Conservation (phyloP, 2,113 vertebrate genomes). For the Mohoua ochrocephala region DNA sequence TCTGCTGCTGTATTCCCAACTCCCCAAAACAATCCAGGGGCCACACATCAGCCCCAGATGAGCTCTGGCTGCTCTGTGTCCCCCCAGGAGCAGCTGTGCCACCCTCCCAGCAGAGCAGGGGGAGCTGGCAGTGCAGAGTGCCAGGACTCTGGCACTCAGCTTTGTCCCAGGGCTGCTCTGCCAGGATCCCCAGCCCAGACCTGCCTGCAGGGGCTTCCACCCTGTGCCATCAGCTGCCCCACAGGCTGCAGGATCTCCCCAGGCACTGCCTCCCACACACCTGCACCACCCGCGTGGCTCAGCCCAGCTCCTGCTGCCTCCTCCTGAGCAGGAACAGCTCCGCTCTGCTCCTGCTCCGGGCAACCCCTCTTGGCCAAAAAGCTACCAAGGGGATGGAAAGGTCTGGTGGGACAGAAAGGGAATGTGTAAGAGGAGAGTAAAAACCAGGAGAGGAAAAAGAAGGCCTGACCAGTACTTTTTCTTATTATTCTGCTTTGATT, state of each 20-base stretch:
- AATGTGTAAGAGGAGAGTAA: background rate
- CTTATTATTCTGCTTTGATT: background rate
- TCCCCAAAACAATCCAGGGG: background rate
- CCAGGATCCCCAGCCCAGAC: background rate
- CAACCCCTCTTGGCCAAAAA: background rate
- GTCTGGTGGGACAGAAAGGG: background rate
- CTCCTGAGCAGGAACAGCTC: background rate
- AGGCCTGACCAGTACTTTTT: background rate
- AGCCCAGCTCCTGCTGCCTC: background rate
- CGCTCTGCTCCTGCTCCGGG: background rate
- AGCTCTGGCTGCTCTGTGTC: background rate
- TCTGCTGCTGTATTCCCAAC: background rate
- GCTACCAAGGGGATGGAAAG: background rate
- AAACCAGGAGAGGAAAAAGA: background rate
- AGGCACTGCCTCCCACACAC: background rate
- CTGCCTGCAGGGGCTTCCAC: background rate
- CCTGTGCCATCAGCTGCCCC: background rate
- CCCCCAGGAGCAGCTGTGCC: background rate
- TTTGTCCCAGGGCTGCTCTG: background rate
- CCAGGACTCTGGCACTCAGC: no score
- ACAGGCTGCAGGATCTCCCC: background rate
- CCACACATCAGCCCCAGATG: accelerated
- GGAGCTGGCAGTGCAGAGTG: background rate
- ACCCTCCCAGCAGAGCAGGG: background rate
- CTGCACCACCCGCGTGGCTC: background rate